A percentile compares a stretch with the other conserved stretches of the same genome.
These are phyloP conservation scores for Sebastes nivosus DNA, from an alignment of 2,797 vertebrate genomes.

Conservation along the genomic window DNA sequence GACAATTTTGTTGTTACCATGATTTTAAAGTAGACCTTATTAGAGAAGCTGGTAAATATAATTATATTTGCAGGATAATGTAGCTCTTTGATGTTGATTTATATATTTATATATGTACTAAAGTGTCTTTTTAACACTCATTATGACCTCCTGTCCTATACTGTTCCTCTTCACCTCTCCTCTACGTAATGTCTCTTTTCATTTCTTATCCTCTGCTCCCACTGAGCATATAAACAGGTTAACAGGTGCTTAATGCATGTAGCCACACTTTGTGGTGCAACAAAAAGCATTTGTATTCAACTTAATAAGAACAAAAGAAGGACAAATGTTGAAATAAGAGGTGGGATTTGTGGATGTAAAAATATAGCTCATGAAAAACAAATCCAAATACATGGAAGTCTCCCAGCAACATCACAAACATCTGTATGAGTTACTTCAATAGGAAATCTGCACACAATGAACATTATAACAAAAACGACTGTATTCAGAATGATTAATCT, in stretches of 20 bases:
- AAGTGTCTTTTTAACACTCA: background rate
- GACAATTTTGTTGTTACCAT: background rate
- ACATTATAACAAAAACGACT: background rate
- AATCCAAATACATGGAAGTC: background rate
- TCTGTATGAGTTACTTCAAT: background rate
- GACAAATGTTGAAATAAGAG: background rate
- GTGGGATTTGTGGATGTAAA: background rate
- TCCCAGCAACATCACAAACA: background rate
- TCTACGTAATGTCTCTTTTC: background rate
- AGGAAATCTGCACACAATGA: background rate
- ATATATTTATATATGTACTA: background rate
- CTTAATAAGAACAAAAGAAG: background rate
- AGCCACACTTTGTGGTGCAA: background rate
- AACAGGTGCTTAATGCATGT: slow-evolving; percentile 30
- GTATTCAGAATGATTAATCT: background rate
- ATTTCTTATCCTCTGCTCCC: background rate
- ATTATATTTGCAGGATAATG: background rate
- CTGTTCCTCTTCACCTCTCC: background rate
- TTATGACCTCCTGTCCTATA: background rate
- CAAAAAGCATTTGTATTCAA: background rate
- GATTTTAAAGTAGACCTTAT: background rate
- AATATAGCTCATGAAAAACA: background rate
- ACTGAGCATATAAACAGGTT: background rate
- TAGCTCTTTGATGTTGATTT: background rate
- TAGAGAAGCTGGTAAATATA: background rate